Evolutionary conservation across 2,888 invertebrate genomes (phyloP).

Genomic region (Furcula furcula): DNA sequence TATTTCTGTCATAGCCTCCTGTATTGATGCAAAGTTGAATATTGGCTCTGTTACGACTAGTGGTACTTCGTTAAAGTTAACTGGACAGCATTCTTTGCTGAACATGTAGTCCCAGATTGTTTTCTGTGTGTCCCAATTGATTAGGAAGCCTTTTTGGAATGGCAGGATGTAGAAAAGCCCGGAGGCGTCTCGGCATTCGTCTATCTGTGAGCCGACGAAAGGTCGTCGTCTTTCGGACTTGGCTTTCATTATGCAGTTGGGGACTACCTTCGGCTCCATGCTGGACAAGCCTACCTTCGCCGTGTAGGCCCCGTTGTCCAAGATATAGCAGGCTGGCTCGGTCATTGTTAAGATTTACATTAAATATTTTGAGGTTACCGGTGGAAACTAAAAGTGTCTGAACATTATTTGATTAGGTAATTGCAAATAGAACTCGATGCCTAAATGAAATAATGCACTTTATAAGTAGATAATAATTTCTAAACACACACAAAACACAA

Average conservation of each 20-base stretch:
- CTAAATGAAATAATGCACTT: too few species aligned
- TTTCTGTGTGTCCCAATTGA: conserved; percentile 98
- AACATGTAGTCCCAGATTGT: conserved; percentile 98
- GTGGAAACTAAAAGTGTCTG: too few species aligned
- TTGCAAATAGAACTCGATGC: too few species aligned
- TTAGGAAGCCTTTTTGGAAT: conserved; percentile 96
- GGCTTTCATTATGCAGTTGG: conserved; percentile 99
- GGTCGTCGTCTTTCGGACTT: conserved; percentile 96
- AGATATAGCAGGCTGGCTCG: conserved; percentile 81
- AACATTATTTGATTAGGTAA: too few species aligned
- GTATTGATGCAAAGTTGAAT: conserved; percentile 95
- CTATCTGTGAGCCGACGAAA: conserved; percentile 95
- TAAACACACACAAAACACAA: too few species aligned
- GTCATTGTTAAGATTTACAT: conserved; percentile 41
- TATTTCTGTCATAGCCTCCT: conserved; percentile 97
- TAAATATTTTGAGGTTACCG: conserved; percentile 47
- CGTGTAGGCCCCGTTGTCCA: conserved; percentile 95
- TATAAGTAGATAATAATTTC: too few species aligned
- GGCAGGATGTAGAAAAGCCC: conserved; percentile 96
- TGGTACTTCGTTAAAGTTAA: conserved; percentile 88
- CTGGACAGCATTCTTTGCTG: conserved; percentile 90
- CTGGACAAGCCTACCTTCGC: conserved; percentile 92
- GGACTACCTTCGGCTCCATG: conserved; percentile 87
- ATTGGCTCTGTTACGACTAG: conserved; percentile 96
- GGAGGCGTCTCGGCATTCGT: conserved; percentile 97